Evolutionary conservation across 2,797 vertebrate genomes (phyloP).

Genomic region (Chelon auratus): DNA sequence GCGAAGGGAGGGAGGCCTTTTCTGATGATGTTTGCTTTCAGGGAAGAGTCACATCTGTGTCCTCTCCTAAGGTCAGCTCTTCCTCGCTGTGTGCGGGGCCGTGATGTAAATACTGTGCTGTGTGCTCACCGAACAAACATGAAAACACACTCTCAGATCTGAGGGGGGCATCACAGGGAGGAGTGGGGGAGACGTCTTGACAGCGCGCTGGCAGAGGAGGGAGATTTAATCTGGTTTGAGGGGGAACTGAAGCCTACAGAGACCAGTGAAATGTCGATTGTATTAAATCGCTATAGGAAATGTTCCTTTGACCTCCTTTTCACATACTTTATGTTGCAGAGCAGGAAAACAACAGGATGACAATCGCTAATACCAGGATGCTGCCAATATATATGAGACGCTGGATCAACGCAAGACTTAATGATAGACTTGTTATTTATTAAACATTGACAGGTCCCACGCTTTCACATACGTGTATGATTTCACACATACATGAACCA

Average conservation of each 20-base stretch:
- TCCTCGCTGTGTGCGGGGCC: constrained; percentile 20
- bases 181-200: constrained; percentile 18
- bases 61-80: constrained; percentile 66
- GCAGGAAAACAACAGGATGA: not conserved
- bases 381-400: too few relatives aligned
- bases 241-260: constrained; percentile 1
- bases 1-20: constrained; percentile 31
- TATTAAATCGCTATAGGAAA: not conserved
- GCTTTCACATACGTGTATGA: too few relatives aligned
- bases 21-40: constrained; percentile 57
- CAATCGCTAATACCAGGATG: too few relatives aligned
- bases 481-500: too few relatives aligned
- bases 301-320: not conserved
- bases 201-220: constrained; percentile 28
- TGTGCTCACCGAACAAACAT: constrained; percentile 37
- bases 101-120: constrained; percentile 9
- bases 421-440: too few relatives aligned
- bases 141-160: constrained; percentile 38
- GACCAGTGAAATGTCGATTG: not conserved
- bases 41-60: constrained; percentile 66
- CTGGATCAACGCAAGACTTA: too few relatives aligned
- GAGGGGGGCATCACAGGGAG: constrained; percentile 23
- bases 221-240: constrained; percentile 30
- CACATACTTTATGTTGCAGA: not conserved
- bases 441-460: too few relatives aligned